Evolutionary conservation across 2,797 vertebrate genomes (phyloP), one percentile per base, ranked within the genome.

Genomic region (Chelonia mydas): DNA sequence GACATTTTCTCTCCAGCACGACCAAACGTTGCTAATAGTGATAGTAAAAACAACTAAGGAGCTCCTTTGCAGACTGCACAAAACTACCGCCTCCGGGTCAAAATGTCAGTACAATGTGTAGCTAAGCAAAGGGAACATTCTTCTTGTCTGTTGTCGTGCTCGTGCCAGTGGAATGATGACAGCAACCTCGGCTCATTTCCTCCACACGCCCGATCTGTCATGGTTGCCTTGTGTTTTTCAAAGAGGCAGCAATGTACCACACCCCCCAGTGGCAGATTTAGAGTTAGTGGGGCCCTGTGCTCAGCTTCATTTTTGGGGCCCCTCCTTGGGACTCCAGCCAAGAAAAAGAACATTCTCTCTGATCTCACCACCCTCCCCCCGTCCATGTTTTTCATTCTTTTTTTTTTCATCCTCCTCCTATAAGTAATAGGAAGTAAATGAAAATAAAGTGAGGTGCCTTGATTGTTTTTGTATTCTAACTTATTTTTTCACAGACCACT

Each of bases 141-240:
- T 50, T 91, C 84, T 91, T 77, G 86, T 86, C 47, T 10, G 23
- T 41, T 37, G 3, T 37, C 7, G 41, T 82, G 65, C 88, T 37
- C 21, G 23, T 81, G 65, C 19, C 50, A 7, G 5, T 50, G 17
- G 5, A 47, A 37, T 11, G 33, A 74, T 50, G 37, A 10, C 65
- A 50, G 55, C 61, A 89, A 28, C 41, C 23, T 80, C 49, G 45
- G 72, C 47, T 88, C 23, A 25, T 84, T 83, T 54, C 47, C 76
- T 7, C n/a, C 31, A 7, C 76, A 37, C 80, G 65, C 65, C 65
- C 53, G 47, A 11, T 33, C 28, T 84, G 37, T 88, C 27, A 1
- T 3, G 49, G 84, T 68, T n/a, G 47, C 31, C 3, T 53, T 80
- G 80, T 80, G 91, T 92, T 94, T 95, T 95, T 95, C 61, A 33